Conservation (phyloP, 2,888 invertebrate genomes). For the Meteorus cinctellus region DNA sequence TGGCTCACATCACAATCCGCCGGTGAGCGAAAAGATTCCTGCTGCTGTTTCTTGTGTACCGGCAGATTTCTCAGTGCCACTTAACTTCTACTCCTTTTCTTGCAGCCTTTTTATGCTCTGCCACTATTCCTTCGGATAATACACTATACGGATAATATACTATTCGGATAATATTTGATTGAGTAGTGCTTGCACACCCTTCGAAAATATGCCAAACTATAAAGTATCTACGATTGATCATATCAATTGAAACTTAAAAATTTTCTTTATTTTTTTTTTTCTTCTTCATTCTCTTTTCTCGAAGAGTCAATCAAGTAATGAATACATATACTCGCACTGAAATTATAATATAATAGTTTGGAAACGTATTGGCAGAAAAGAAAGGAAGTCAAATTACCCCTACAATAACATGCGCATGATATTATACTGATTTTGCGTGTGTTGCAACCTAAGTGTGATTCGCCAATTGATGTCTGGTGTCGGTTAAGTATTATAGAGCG, state of each 20-base stretch:
- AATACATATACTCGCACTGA: no score
- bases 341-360: no score
- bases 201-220: no score
- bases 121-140: slow-evolving; percentile 41
- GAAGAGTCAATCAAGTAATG: slow-evolving; percentile 48
- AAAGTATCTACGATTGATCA: no score
- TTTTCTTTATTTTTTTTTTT: slow-evolving; percentile 60
- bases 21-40: slow-evolving; percentile 19
- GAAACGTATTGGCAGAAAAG: no score
- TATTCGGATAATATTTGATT: neutral
- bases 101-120: neutral
- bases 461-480: slow-evolving; percentile 72
- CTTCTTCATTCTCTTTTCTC: neutral
- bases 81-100: slow-evolving; percentile 16
- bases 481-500: slow-evolving; percentile 70
- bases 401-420: slow-evolving; percentile 40
- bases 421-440: slow-evolving; percentile 17
- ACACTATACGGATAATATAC: slow-evolving; percentile 38
- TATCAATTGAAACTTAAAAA: slow-evolving; percentile 37
- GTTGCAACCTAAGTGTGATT: slow-evolving; percentile 66
- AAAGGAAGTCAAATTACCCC: no score
- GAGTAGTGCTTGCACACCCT: no score
- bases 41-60: neutral
- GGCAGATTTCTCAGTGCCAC: slow-evolving; percentile 16
- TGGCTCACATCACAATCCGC: neutral